Base-by-base conservation (phyloP, 2,113 vertebrate genomes). In the Pardalotus punctatus region DNA sequence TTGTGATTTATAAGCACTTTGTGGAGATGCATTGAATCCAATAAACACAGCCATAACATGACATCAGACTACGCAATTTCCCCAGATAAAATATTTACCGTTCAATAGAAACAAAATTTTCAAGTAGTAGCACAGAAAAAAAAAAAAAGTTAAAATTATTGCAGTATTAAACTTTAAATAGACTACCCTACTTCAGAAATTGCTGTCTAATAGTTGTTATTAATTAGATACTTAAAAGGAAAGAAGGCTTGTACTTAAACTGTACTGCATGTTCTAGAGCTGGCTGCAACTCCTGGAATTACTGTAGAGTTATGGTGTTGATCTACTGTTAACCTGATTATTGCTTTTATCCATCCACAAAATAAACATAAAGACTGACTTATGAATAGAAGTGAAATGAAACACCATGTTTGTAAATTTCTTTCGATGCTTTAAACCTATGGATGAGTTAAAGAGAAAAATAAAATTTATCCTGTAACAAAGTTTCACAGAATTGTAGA, bases 1-100 rank as follows among this genome's bases (percentile, higher is more conserved):
- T 2, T 92, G 67, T 96, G 90, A 96, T 93, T 88, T 96, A 96
- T 56, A 96, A 90, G 82, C 60, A 95, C 51, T 97, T 93, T 91
- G 84, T 71, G 40, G 65, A 94, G 60, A 92, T 86, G 80, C n/a
- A 81, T 25, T 86, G 72, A 93, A 78, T 90, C 11, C 51, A 71
- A 67, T 90, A 93, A 90, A 92, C 50, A 81, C 45, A 74, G 56
- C 53, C 48, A 70, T 78, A 94, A 96, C 80, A 93, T 73, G 85
- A 90, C 58, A 93, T 50, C 0, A 36, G 72, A 95, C 74, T 82
- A 40, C 14, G 50, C 33, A 72, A 24, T 95, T 92, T 93, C 56
- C 51, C 21, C 40, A 71, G 56, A 83, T 47, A 86, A 79, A 92
- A 81, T 83, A 86, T 93, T 84, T 86, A 86, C 35, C 0, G 0